Base-by-base conservation (phyloP, 2,888 invertebrate species). In the Chrysolina oricalcia region DNA sequence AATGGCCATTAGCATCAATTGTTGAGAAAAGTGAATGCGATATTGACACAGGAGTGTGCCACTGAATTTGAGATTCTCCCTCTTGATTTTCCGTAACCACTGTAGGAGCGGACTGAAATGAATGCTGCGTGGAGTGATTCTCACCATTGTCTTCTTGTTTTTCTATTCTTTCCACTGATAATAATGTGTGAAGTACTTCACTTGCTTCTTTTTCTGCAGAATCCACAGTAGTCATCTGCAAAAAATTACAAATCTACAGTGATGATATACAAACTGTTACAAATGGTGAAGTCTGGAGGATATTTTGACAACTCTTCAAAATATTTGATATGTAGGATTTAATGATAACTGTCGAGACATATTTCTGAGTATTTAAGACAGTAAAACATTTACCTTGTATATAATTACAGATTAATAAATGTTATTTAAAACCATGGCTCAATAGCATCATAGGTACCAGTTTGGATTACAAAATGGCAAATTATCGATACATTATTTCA, bases 151-250 rank as follows among this genome's bases (percentile, higher is more conserved):
- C 87, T 78, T 89, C 88, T 78, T 86, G 86, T 83, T 92, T 92
- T 85, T 92, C 92, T 63, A 93, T 91, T 41, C 93, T 89, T 86
- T 93, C 93, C 78, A 93, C 93, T 10, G 93, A 92, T 72, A 93
- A 87, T 77, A 93, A 87, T 19, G 93, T 92, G 86, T 93, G 93
- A 70, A 93, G 89, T 59, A 93, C 93, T 88, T 93, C 93, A 84
- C 93, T 93, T 21, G 93, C 93, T 87, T 93, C 93, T 87, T 93
- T 93, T 88, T 93, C 93, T 46, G 93, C 93, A 76, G 92, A 91
- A 86, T 92, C 92, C 81, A 92, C 92, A 90, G 90, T 62, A 23
- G 92, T 91, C 92, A 92, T 92, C 89, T 91, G 90, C 19, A 65
- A 17, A 65, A 41, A 27, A 59, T 15, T 40, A 15, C 15, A 43